Conservation (phyloP, 2,113 vertebrate species). For the Carassius auratus region DNA sequence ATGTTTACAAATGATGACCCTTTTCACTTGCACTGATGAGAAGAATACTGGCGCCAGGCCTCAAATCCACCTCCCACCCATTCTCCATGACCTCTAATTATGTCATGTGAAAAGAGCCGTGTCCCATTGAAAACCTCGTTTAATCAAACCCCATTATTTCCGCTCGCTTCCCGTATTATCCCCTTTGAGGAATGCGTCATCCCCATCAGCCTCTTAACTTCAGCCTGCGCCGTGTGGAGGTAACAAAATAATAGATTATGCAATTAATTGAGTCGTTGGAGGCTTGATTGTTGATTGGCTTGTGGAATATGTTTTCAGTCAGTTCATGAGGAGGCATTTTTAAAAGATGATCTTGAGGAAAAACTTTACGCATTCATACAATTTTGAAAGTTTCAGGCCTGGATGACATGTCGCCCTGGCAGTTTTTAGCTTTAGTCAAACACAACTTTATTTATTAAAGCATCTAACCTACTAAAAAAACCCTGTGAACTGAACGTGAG, state of each 20-base stretch:
- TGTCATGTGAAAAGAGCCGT: slow-evolving; percentile 82
- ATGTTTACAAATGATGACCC: slow-evolving; percentile 28
- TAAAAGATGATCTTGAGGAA: no score
- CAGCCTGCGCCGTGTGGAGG: slow-evolving; percentile 69
- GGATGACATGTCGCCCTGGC: no score
- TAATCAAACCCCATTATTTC: slow-evolving; percentile 89
- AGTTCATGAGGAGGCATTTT: no score
- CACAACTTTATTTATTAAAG: no score
- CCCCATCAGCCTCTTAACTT: slow-evolving; percentile 78
- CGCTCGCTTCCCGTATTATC: slow-evolving; percentile 84
- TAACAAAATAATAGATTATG: slow-evolving; percentile 74
- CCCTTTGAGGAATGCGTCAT: slow-evolving; percentile 69
- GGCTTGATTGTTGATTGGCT: slow-evolving; percentile 68
- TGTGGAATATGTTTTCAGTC: no score
- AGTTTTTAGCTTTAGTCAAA: no score
- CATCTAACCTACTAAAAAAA: no score
- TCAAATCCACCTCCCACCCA: slow-evolving; percentile 58
- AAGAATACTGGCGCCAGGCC: slow-evolving; percentile 77
- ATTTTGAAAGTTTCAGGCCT: no score
- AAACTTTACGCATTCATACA: no score
- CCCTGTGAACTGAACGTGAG: neutral
- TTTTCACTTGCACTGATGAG: slow-evolving; percentile 44
- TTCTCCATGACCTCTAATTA: slow-evolving; percentile 78
- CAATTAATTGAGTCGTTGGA: slow-evolving; percentile 80
- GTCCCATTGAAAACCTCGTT: slow-evolving; percentile 81